phyloP scores from a whole-genome alignment of 2,113 vertebrate species.

The Hippoglossus stenolepis region DNA sequence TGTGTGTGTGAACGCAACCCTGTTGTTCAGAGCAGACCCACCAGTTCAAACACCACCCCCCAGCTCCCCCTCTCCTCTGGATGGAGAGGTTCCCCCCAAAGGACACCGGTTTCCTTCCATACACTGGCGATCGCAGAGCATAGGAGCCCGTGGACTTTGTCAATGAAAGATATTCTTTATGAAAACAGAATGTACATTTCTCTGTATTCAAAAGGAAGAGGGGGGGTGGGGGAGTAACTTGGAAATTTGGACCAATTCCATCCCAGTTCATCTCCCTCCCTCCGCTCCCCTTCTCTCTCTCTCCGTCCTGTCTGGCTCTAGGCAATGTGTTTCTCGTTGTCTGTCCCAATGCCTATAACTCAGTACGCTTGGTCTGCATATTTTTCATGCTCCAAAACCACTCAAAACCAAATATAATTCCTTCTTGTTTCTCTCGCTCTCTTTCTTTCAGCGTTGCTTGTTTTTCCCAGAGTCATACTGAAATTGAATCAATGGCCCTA shows the following conservation, averaged over 20 bases:
- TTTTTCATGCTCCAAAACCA: constrained; percentile 63
- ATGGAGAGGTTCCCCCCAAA: constrained; percentile 18
- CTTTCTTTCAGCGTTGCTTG: constrained; percentile 20
- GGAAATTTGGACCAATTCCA: constrained; percentile 77
- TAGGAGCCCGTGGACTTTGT: constrained; percentile 49
- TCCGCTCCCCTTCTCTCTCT: constrained; percentile 28
- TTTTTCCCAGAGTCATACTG: constrained; percentile 49
- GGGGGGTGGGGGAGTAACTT: constrained; percentile 29
- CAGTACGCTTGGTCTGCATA: constrained; percentile 63
- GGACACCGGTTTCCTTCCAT: constrained; percentile 44
- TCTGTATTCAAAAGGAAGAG: constrained; percentile 65
- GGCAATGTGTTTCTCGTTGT: constrained; percentile 82
- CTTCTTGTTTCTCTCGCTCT: neutral
- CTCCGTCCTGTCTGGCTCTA: constrained; percentile 70
- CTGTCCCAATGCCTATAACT: constrained; percentile 64
- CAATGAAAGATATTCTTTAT: constrained; percentile 45
- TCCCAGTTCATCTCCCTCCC: constrained; percentile 46
- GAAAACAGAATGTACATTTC: constrained; percentile 77
- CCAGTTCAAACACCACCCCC: constrained; percentile 9
- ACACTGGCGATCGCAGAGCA: constrained; percentile 43
- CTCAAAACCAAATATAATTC: constrained; percentile 61
- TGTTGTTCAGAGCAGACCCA: constrained; percentile 47
- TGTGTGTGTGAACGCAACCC: constrained; percentile 28
- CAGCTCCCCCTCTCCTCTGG: constrained; percentile 4
- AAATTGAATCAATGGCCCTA: constrained; percentile 63